Conservation (phyloP, 2,888 invertebrate genomes). For the Phymatocera aterrima region DNA sequence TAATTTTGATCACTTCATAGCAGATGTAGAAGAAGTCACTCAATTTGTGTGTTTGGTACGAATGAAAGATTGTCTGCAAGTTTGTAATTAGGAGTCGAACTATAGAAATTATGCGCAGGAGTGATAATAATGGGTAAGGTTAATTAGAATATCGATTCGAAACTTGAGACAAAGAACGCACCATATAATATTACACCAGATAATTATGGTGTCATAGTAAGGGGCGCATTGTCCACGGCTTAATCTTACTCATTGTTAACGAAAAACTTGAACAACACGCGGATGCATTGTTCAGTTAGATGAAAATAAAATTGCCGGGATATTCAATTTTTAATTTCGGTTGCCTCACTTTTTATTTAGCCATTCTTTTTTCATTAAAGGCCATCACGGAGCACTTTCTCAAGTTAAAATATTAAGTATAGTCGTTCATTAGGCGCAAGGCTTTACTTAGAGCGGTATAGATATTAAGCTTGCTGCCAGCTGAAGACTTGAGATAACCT, state of each 20-base stretch:
- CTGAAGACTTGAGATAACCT: conserved; percentile 25
- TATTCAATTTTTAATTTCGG: conserved; percentile 37
- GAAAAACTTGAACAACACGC: neutral
- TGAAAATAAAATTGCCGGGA: conserved; percentile 3
- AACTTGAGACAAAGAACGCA: conserved; percentile 28
- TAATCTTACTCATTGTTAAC: neutral
- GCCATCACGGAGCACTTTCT: conserved; percentile 22
- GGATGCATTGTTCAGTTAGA: neutral
- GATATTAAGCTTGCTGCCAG: conserved; percentile 22
- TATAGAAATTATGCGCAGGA: conserved; percentile 20
- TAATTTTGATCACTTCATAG: conserved; percentile 1
- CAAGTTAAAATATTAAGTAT: conserved; percentile 26
- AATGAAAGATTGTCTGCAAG: conserved; percentile 11
- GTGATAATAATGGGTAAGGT: conserved; percentile 7
- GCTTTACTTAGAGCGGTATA: conserved; percentile 11
- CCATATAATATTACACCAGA: neutral
- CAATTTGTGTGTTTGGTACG: neutral
- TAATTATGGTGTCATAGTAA: neutral
- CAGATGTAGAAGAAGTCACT: neutral
- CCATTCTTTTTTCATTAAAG: conserved; percentile 8
- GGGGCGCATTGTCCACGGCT: conserved; percentile 11
- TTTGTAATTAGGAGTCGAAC: conserved; percentile 21
- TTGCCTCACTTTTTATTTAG: neutral
- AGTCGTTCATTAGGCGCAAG: conserved; percentile 33
- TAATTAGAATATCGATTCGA: conserved; percentile 29